Conservation (phyloP, 2,888 invertebrate species). For the Nephrocerus scutellatus region DNA sequence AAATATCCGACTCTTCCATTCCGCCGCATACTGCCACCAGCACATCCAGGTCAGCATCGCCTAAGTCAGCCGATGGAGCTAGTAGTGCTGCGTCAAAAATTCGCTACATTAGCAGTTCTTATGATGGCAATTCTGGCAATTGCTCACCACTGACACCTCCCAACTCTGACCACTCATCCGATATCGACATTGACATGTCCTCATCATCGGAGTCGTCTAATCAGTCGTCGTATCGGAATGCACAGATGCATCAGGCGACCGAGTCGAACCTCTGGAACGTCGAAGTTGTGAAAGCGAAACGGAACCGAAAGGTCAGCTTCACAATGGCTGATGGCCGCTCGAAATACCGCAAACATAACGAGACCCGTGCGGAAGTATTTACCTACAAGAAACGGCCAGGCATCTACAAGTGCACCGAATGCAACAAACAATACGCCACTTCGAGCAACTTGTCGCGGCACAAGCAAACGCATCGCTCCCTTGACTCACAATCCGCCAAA, state of each 20-base stretch:
- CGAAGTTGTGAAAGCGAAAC: conserved; percentile 19
- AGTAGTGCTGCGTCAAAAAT: conserved; percentile 40
- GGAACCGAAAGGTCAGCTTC: conserved; percentile 32
- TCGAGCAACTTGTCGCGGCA: conserved; percentile 83
- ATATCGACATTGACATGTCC: conserved; percentile 56
- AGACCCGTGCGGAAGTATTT: conserved; percentile 10
- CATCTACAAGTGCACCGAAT: conserved; percentile 72
- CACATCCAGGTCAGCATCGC: conserved; percentile 18
- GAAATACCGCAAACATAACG: conserved; percentile 34
- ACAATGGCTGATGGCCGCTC: conserved; percentile 43
- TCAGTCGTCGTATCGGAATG: conserved; percentile 11
- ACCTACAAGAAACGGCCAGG: conserved; percentile 41
- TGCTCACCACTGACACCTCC: conserved; percentile 59
- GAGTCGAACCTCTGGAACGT: conserved; percentile 22
- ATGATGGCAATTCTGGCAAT: conserved; percentile 47
- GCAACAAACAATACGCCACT: conserved; percentile 87
- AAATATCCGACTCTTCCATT: conserved; percentile 43
- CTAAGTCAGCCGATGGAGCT: conserved; percentile 17
- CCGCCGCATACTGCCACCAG: conserved; percentile 15
- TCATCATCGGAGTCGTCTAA: conserved; percentile 39
- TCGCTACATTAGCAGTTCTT: conserved; percentile 43
- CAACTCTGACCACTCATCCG: conserved; percentile 66
- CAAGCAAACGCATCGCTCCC: conserved; percentile 86
- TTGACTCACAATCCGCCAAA: conserved; percentile 92
- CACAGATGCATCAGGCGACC: conserved; percentile 25